These are phyloP conservation scores for Actias luna DNA, from an alignment of 2,888 invertebrate genomes.

Conservation along the genomic window DNA sequence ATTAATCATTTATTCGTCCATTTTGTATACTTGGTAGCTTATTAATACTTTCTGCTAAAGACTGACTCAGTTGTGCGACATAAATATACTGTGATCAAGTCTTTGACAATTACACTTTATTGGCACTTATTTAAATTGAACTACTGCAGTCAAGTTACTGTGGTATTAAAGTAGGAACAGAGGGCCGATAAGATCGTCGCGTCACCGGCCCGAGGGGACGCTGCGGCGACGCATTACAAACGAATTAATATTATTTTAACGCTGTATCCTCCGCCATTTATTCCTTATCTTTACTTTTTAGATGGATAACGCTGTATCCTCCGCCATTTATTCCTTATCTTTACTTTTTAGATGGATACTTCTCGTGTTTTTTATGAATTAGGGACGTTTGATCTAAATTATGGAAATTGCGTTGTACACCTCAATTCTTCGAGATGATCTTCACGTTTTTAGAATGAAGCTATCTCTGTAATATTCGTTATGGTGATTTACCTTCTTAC, in stretches of 20 bases:
- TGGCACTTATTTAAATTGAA: background rate
- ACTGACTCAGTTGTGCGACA: no score
- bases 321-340: slow-evolving; percentile 13
- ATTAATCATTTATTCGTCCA: no score
- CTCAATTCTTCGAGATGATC: background rate
- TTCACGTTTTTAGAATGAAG: background rate
- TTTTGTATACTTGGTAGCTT: no score
- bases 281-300: slow-evolving; percentile 62
- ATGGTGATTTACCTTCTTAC: no score
- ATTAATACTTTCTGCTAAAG: no score
- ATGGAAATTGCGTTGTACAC: background rate
- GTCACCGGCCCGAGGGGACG: slow-evolving; percentile 24
- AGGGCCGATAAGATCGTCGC: slow-evolving; percentile 29
- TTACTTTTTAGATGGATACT: slow-evolving; percentile 16
- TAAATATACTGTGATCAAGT: no score
- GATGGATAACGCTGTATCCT: no score
- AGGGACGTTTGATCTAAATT: background rate
- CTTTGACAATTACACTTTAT: no score
- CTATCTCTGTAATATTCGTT: no score
- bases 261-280: slow-evolving; percentile 61
- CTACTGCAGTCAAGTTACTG: background rate
- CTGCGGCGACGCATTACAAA: slow-evolving; percentile 30
- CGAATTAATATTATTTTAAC: slow-evolving; percentile 62
- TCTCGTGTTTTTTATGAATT: slow-evolving; percentile 2
- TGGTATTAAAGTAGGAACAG: slow-evolving; percentile 16